Evolutionary conservation across 2,888 invertebrate species (phyloP).

Genomic region (Heliconius cydno): DNA sequence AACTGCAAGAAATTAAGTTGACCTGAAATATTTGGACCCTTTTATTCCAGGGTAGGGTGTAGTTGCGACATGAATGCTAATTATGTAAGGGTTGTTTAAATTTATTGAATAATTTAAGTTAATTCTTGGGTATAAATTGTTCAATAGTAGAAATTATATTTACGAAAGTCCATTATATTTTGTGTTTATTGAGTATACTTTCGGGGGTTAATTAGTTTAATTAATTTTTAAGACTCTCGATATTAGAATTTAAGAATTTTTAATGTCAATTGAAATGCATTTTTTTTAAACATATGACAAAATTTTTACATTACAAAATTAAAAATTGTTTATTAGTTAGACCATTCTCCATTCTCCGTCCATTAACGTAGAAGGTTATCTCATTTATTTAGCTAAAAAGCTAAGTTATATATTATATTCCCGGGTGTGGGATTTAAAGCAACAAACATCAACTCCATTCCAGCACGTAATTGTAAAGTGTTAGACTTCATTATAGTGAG

Average conservation of each 20-base stretch:
- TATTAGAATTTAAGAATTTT: neutral
- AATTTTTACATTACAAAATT: no score
- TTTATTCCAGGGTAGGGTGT: slow-evolving; percentile 70
- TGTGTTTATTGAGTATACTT: neutral
- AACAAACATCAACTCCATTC: neutral
- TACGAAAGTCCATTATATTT: slow-evolving; percentile 22
- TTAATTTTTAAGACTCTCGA: neutral
- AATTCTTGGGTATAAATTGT: slow-evolving; percentile 63
- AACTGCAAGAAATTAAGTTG: slow-evolving; percentile 68
- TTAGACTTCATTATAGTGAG: neutral
- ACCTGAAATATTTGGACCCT: slow-evolving; percentile 78
- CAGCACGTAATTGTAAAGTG: neutral
- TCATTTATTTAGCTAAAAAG: neutral
- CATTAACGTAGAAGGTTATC: neutral
- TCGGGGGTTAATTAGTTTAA: neutral
- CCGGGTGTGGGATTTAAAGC: neutral
- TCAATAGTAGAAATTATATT: slow-evolving; percentile 49
- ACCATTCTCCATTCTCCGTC: neutral
- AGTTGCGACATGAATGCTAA: slow-evolving; percentile 79
- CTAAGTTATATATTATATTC: neutral
- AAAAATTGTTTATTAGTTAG: neutral
- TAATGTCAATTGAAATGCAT: neutral
- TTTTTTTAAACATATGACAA: neutral
- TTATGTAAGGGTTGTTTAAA: slow-evolving; percentile 76
- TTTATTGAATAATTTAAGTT: slow-evolving; percentile 80